These are phyloP conservation scores for Lycocerus yunnanus DNA, from an alignment of 2,888 invertebrate species.

Conservation along the genomic window DNA sequence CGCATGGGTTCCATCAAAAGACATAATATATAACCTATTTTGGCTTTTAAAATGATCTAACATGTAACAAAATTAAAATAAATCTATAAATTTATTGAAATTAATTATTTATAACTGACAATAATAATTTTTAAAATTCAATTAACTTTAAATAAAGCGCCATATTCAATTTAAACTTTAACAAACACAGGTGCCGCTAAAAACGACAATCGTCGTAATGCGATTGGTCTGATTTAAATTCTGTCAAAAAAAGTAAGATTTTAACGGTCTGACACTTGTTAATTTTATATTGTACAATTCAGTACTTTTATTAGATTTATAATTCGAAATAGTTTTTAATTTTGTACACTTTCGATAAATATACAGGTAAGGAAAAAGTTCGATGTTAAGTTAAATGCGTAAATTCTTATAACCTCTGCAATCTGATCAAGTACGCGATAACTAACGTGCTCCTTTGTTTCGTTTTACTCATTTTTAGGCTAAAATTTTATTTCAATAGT, in stretches of 20 bases:
- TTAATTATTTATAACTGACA: background rate
- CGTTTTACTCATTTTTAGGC: background rate
- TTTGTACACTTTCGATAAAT: background rate
- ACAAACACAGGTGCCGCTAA: background rate
- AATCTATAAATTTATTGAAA: background rate
- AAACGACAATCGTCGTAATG: background rate
- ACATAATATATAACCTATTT: too few relatives aligned
- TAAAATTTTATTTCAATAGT: background rate
- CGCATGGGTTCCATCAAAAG: too few relatives aligned
- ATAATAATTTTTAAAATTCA: background rate
- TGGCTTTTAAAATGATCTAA: background rate
- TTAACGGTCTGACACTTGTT: slow-evolving; percentile 17
- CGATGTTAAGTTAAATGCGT: background rate
- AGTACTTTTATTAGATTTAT: background rate
- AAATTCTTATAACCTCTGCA: background rate
- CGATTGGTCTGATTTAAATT: slow-evolving; percentile 9
- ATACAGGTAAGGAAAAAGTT: background rate
- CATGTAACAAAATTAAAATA: too few relatives aligned
- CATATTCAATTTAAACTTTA: background rate
- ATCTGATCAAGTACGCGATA: background rate
- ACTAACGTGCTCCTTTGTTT: background rate
- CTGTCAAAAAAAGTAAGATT: slow-evolving; percentile 6
- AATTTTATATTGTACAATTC: background rate
- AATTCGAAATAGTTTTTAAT: background rate
- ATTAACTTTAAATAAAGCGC: background rate